These are phyloP conservation scores for Chaetogeoica ovagalla DNA, from an alignment of 2,888 invertebrate species.

Conservation along the genomic window DNA sequence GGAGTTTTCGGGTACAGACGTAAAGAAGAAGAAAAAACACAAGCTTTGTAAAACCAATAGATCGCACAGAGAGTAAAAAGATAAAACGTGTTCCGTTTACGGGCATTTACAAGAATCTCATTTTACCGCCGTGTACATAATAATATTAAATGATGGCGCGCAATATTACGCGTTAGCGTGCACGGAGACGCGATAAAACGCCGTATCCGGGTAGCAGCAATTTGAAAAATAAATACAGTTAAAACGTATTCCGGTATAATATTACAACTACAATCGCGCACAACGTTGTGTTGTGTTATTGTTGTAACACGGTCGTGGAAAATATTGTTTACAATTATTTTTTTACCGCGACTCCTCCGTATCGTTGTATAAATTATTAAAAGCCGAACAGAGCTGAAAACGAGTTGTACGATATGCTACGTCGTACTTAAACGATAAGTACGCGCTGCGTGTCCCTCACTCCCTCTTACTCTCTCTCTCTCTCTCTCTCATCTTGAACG, in stretches of 20 bases:
- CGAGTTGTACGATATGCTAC: not conserved
- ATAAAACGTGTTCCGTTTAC: too few relatives aligned
- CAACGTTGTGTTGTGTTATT: too few relatives aligned
- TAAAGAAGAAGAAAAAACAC: too few relatives aligned
- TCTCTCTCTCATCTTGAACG: not conserved
- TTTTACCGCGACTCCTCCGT: too few relatives aligned
- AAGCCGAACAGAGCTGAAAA: not conserved
- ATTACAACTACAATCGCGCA: too few relatives aligned
- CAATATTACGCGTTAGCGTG: not conserved
- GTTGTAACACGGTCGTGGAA: not conserved
- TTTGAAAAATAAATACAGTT: not conserved
- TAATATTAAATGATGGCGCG: not conserved
- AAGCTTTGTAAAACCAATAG: too few relatives aligned
- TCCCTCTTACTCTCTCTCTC: too few relatives aligned
- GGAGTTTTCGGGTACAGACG: too few relatives aligned
- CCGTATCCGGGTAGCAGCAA: not conserved
- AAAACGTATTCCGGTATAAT: not conserved
- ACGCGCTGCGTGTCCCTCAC: not conserved
- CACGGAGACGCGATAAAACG: not conserved
- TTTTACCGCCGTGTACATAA: too few relatives aligned
- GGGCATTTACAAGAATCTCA: too few relatives aligned
- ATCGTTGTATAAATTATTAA: slow-evolving; percentile 16
- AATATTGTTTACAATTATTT: slow-evolving; percentile 8
- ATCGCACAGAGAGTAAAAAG: too few relatives aligned
- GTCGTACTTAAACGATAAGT: not conserved